A percentile compares a stretch with the other conserved stretches of the same genome.
These are phyloP conservation scores for Mormoops blainvillei DNA, from an alignment of 2,113 vertebrate species.

Conservation along the genomic window DNA sequence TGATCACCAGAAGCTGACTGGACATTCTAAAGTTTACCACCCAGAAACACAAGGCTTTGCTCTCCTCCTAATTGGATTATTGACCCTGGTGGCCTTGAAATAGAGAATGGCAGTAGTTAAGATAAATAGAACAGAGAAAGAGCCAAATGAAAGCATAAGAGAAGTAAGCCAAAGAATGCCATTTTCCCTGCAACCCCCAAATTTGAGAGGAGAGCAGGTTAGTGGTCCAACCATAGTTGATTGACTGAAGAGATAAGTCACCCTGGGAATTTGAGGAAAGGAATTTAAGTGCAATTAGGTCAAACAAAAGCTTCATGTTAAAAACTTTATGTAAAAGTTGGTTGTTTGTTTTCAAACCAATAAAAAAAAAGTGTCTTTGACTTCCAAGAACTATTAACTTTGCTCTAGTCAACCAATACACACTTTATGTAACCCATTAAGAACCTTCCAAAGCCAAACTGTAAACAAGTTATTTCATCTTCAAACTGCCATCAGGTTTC, in stretches of 20 bases:
- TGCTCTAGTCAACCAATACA: not conserved
- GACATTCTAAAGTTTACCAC: conserved; percentile 40
- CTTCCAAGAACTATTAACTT: conserved; percentile 63
- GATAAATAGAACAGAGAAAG: conserved; percentile 52
- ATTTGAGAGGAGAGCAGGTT: conserved; percentile 24
- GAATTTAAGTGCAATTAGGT: conserved; percentile 67
- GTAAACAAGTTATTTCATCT: not conserved
- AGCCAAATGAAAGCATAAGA: conserved; percentile 59
- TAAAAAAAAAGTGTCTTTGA: conserved; percentile 56
- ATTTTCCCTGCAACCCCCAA: not conserved
- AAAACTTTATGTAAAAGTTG: conserved; percentile 52
- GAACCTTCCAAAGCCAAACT: not conserved
- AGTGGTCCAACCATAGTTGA: conserved; percentile 43
- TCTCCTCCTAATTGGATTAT: conserved; percentile 54
- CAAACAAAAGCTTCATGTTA: conserved; percentile 68
- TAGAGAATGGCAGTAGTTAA: conserved; percentile 54
- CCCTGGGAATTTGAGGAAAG: conserved; percentile 51
- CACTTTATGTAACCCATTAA: conserved; percentile 16
- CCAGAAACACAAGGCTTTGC: conserved; percentile 26
- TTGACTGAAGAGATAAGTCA: conserved; percentile 61
- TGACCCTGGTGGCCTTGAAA: conserved; percentile 61
- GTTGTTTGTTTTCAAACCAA: conserved; percentile 68
- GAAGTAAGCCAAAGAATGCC: conserved; percentile 35
- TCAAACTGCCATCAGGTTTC: not conserved
- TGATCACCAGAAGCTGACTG: not conserved